These are phyloP conservation scores for Gari tellinella DNA, from an alignment of 2,888 invertebrate species.

Conservation along the genomic window DNA sequence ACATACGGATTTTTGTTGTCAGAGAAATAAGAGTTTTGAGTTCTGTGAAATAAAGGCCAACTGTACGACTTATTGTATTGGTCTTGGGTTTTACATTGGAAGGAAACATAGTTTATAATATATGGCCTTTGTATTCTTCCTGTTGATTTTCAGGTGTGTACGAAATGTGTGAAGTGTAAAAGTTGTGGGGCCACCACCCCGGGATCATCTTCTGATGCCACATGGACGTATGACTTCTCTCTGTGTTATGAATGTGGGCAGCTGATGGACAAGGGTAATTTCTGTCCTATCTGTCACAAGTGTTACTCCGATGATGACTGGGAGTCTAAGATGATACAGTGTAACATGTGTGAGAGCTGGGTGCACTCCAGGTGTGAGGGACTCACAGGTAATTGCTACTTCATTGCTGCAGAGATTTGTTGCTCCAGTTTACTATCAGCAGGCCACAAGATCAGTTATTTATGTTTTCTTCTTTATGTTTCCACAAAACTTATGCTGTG, in stretches of 20 bases:
- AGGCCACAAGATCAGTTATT: too few species aligned
- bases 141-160: conserved; percentile 84
- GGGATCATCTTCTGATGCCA: conserved; percentile 76
- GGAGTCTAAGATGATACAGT: conserved; percentile 97
- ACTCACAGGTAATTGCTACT: conserved; percentile 88
- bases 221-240: conserved; percentile 88
- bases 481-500: too few species aligned
- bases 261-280: conserved; percentile 94
- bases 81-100: neutral
- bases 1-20: too few species aligned
- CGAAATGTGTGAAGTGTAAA: conserved; percentile 93
- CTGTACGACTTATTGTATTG: too few species aligned
- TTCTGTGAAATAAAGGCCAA: too few species aligned
- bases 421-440: too few species aligned
- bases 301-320: conserved; percentile 97
- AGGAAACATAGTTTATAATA: neutral
- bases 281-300: conserved; percentile 95
- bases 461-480: too few species aligned
- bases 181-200: conserved; percentile 90
- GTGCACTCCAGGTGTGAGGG: conserved; percentile 97
- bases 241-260: conserved; percentile 95
- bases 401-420: too few species aligned
- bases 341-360: conserved; percentile 95
- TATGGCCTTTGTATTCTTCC: too few species aligned
- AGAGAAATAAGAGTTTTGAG: too few species aligned